Evolutionary conservation across 2,888 invertebrate genomes (phyloP).

Genomic region (Eristalinus aeneus): DNA sequence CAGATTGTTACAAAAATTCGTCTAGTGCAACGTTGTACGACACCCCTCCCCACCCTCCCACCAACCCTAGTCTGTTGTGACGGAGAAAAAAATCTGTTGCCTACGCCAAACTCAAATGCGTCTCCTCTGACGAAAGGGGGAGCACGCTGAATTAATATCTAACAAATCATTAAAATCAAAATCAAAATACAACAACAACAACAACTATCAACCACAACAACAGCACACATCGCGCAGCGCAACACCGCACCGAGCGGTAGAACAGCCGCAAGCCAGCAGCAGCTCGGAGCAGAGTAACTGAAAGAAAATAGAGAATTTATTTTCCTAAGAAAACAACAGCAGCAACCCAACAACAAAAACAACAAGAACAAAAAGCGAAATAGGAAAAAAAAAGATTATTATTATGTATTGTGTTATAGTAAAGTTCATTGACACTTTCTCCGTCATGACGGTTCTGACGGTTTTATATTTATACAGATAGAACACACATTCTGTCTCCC

Average conservation of each 20-base stretch:
- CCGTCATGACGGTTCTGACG: slow-evolving; percentile 71
- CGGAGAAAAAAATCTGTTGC: slow-evolving; percentile 34
- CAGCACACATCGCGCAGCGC: neutral
- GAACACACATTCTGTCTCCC: slow-evolving; percentile 66
- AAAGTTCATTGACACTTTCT: slow-evolving; percentile 81
- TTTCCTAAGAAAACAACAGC: neutral
- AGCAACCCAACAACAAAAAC: slow-evolving; percentile 26
- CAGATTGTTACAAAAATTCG: neutral
- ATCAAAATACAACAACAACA: slow-evolving; percentile 12
- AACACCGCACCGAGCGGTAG: slow-evolving; percentile 3
- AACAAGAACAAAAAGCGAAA: slow-evolving; percentile 3
- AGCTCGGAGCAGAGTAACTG: neutral
- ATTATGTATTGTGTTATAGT: slow-evolving; percentile 72
- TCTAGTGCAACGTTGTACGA: neutral
- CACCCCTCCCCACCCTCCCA: neutral
- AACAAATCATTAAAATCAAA: slow-evolving; percentile 21
- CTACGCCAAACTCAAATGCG: slow-evolving; percentile 29
- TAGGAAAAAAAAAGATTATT: slow-evolving; percentile 49
- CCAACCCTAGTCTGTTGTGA: slow-evolving; percentile 5
- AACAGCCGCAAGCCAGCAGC: too few species aligned
- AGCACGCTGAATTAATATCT: slow-evolving; percentile 10
- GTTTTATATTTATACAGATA: slow-evolving; percentile 71
- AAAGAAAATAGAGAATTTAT: slow-evolving; percentile 4
- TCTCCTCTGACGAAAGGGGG: neutral
- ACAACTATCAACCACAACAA: neutral